Base-by-base conservation (phyloP, 2,113 vertebrate species). In the Clarias magur region DNA sequence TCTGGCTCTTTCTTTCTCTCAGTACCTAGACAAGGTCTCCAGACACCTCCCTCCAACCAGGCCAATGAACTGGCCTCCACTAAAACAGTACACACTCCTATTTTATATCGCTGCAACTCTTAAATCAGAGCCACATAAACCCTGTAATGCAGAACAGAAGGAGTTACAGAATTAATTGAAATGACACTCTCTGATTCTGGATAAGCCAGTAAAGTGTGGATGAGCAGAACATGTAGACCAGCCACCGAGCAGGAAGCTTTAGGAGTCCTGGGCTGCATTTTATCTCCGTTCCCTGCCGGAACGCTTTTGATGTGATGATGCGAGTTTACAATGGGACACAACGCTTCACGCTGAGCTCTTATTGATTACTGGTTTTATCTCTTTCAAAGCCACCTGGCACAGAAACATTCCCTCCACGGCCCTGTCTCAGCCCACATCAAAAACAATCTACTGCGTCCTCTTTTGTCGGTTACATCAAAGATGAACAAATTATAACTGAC, bases 1-100 rank as follows among this genome's bases (percentile, higher is more conserved):
- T 95, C 93, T 94, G 92, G 93, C 92, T 95, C 92, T 75, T 92
- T 94, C 91, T 57, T 91, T 95, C 92, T 78, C 93, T 94, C 91
- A 38, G 87, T 91, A 91, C 93, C 93, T 91, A 91, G 92, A 93
- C 93, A 91, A 94, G 92, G 93, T 95, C 94, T 95, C 94, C 88
- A 94, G 95, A 90, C 93, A 93, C 94, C 89, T 80, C 78, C 62
- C 91, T 91, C 87, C 90, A 89, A 91, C 88, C 86, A 89, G 91
- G 93, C 92, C 92, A 89, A 90, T 94, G 93, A 91, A 93, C 89
- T 89, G 87, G 92, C 91, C 83, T 90, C 91, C 90, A 95, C 94
- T 93, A 94, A 94, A 93, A 92, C 93, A 94, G 92, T 92, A 92
- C 57, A 86, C 87, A 89, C 63, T 75, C 86, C 57, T 86, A 90